Evolutionary conservation across 1,140 invertebrate genomes (phyloP), one percentile per base, ranked within the genome.

Genomic region (Caenorhabditis inopinata): DNA sequence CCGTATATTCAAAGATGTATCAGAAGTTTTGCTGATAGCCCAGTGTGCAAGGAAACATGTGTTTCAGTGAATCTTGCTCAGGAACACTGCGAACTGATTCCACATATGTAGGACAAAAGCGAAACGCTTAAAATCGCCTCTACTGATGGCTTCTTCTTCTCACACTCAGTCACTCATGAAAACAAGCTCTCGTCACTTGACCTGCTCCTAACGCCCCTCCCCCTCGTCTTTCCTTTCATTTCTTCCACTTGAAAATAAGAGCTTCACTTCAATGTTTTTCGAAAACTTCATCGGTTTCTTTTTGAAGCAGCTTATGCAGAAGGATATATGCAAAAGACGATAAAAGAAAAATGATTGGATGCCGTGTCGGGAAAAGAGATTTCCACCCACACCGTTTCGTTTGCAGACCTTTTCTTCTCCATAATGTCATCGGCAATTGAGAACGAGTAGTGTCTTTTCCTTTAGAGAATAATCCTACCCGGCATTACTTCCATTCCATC

Each of bases 201-300:
- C 58, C 58, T 68, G 58, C 58, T 68, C 58, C 58, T 68, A 29
- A 38, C 38, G 18, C 58, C 38, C 32, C 58, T 42, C 32, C 32
- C 38, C 6, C 58, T 68, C 32, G 29, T 42, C 32, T 18, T 42
- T 38, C 32, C 58, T 58, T 32, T 58, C 18, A n/a, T 58, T 68
- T 68, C 29, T 68, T 38, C 58, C 58, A 68, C 58, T 68, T 68
- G 25, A 68, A 68, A 68, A 68, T 68, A 68, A 68, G 58, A 68
- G 58, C n/a, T 27, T 68, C n/a, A 38, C 58, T 42, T 68, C 25
- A 29, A 11, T n/a, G 7, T 68, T 16, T 68, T 68, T 42, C 16
- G 51, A 58, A 25, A 58, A 58, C 58, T 68, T 68, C n/a, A 29
- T 21, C n/a, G 6, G 18, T 38, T 18, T 58, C 16, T 29, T 32